Base-by-base conservation (phyloP, 2,797 vertebrate genomes). In the Sebastes glaucus region DNA sequence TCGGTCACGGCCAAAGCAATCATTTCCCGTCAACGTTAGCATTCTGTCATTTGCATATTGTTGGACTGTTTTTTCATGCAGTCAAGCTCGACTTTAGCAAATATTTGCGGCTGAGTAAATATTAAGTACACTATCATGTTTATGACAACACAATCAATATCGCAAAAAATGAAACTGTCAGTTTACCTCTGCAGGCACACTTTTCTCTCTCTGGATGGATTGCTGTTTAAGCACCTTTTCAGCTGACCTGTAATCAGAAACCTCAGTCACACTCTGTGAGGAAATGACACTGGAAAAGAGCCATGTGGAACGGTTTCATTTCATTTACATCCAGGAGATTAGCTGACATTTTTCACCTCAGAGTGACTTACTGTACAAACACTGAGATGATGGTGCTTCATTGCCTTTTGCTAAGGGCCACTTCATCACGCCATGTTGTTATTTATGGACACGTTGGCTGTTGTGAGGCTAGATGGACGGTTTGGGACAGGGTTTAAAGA, bases 1-100 rank as follows among this genome's bases (percentile, higher is more conserved):
- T 89, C 89, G 82, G 85, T 82, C 85, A 61, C 56, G 67, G 79
- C 72, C 77, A 25, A 7, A 69, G 59, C 59, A n/a, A 87, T 90
- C 79, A 73, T 77, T 86, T 71, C 49, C 71, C 66, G 69, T 87
- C 83, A 76, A 7, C 20, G n/a, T 68, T 77, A 65, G 73, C 65
- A 5, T 56, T 69, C 55, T 66, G 61, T 56, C 81, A 77, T 89
- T 80, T 73, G 80, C 64, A 74, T 79, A 67, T 49, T 33, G 78
- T 73, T 61, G 70, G 56, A 30, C 7, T 16, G 11, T 53, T 75
- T 63, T 75, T 63, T 71, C 60, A 25, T 11, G 59, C 69, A 76
- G 74, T 32, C 60, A 2, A 20, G 23, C 59, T 84, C 6, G 3
- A 27, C 71, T 61, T 71, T 1, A 30, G 62, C 71, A 72, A 71